Percentiles rank a stretch among this genome's conserved stretches.
Conservation (phyloP, 2,113 vertebrate species). For the Corvus hawaiiensis region DNA sequence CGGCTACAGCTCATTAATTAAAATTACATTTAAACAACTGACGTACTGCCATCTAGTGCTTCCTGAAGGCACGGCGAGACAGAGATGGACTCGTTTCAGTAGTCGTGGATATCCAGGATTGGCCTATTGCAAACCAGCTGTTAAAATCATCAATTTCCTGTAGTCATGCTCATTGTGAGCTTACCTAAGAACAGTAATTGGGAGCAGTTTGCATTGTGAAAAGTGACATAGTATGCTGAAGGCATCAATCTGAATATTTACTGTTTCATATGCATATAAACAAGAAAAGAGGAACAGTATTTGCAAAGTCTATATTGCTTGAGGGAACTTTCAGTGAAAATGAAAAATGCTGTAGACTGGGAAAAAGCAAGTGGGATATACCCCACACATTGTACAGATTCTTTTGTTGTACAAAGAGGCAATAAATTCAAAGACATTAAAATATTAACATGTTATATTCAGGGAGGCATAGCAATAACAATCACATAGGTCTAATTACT, state of each 20-base stretch:
- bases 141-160: neutral
- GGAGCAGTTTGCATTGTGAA: neutral
- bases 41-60: conserved; percentile 38
- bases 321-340: neutral
- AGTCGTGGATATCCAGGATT: neutral
- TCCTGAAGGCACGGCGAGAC: neutral
- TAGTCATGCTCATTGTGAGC: neutral
- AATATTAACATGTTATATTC: neutral
- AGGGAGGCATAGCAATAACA: neutral
- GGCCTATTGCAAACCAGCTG: neutral
- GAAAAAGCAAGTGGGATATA: neutral
- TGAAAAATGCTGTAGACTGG: neutral
- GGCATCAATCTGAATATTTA: neutral
- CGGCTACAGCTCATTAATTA: neutral
- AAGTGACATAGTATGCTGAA: neutral
- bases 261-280: neutral
- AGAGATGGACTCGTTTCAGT: neutral
- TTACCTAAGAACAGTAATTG: neutral
- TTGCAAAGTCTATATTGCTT: neutral
- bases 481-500: neutral
- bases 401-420: neutral
- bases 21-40: neutral
- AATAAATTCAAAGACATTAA: neutral
- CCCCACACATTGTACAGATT: neutral
- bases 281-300: neutral